Evolutionary conservation across 1,140 invertebrate species (phyloP).

Genomic region (Papilio xuthus): DNA sequence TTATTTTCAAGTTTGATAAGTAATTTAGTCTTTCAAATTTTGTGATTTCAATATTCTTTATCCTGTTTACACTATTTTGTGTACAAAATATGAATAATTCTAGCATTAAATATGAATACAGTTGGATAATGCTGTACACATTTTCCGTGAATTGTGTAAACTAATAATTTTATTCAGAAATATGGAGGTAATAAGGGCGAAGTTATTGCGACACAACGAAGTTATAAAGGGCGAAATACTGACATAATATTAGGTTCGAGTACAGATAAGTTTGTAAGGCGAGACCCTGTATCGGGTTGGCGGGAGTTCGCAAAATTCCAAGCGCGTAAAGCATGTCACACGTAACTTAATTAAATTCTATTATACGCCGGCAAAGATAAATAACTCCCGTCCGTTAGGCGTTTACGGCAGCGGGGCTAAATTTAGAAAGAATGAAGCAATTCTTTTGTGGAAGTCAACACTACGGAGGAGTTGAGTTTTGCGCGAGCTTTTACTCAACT

Average conservation of each 20-base stretch:
- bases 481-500: slow-evolving; percentile 15
- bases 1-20: no score
- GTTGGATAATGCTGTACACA: background rate
- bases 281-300: slow-evolving; percentile 53
- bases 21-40: no score
- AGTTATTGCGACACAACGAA: slow-evolving; percentile 6
- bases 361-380: slow-evolving; percentile 69
- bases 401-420: slow-evolving; percentile 46
- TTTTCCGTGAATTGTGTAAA: background rate
- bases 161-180: background rate
- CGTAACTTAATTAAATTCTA: slow-evolving; percentile 78
- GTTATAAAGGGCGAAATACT: background rate
- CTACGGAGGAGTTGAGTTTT: slow-evolving; percentile 36
- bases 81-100: no score
- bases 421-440: slow-evolving; percentile 69
- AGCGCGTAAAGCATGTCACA: slow-evolving; percentile 64
- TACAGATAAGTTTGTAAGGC: slow-evolving; percentile 42
- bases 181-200: background rate
- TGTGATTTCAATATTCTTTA: no score
- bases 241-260: slow-evolving; percentile 23
- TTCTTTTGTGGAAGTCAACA: slow-evolving; percentile 56
- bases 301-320: slow-evolving; percentile 61
- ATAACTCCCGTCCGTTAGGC: slow-evolving; percentile 61
- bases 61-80: no score
- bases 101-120: background rate